phyloP scores from a whole-genome alignment of 2,888 invertebrate species.

The Gandaritis pyraliata region DNA sequence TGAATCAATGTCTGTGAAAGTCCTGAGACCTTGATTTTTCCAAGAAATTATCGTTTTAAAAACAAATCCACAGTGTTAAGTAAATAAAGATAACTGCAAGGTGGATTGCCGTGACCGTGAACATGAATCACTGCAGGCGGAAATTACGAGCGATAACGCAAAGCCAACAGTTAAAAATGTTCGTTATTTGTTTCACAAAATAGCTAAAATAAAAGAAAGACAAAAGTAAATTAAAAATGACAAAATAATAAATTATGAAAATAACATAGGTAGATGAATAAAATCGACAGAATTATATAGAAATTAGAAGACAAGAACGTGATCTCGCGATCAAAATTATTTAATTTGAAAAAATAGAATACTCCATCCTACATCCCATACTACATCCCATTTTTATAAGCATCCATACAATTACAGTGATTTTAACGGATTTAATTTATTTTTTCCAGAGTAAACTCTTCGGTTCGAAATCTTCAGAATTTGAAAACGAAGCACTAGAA shows the following conservation, averaged over 20 bases:
- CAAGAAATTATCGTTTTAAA: conserved; percentile 5
- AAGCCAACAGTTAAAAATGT: conserved; percentile 13
- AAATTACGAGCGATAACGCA: conserved; percentile 22
- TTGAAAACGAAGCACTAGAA: conserved; percentile 74
- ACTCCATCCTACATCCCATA: no score
- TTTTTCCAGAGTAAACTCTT: conserved; percentile 73
- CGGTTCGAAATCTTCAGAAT: conserved; percentile 67
- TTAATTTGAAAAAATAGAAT: no score
- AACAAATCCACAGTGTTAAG: conserved; percentile 10
- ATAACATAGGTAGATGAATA: background rate
- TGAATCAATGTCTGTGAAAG: background rate
- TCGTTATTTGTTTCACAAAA: conserved; percentile 6
- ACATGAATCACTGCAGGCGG: conserved; percentile 40
- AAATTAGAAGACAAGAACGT: no score
- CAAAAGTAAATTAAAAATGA: background rate
- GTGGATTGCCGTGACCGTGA: conserved; percentile 33
- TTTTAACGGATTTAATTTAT: conserved; percentile 6
- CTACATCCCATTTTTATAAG: no score
- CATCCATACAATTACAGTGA: no score
- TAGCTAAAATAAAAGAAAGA: background rate
- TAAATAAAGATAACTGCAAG: conserved; percentile 33
- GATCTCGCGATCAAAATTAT: no score
- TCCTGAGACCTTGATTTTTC: background rate
- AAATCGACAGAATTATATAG: background rate
- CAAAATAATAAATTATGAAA: background rate